Base-by-base conservation (phyloP, 2,797 vertebrate genomes). In the Anas bahamensis region DNA sequence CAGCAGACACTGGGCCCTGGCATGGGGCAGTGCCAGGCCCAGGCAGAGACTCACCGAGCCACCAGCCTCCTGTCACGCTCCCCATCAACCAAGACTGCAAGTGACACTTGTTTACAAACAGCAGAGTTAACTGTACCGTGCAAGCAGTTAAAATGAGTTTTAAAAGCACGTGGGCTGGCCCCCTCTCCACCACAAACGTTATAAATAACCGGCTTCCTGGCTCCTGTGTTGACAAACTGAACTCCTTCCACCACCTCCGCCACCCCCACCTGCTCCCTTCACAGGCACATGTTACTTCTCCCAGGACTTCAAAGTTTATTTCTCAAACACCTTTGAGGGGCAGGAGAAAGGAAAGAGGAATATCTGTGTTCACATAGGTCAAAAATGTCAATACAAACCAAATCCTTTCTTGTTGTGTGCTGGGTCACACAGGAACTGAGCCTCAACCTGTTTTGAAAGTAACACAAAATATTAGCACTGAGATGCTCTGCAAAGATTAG, bases 131-230 rank as follows among this genome's bases (percentile, higher is more conserved):
- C 87, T 75, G 56, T 17, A 31, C 79, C 53, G 24, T 92, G 66
- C 1, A 28, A 86, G 74, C 63, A 69, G 69, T 59, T 56, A 61
- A 84, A 44, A n/a, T 42, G 74, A 85, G 84, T 87, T 90, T 83
- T 3, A 85, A 94, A 91, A 91, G 46, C 90, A 26, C 3, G 84
- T 95, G 90, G 89, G 92, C 79, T 24, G 88, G 66, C 72, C 78
- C 93, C 82, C 68, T 95, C 86, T 92, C 44, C 57, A 76, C 93
- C 92, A 83, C 90, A 92, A 78, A 21, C 0, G 28, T 83, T 90
- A 93, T 86, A 78, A 83, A 95, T 96, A 97, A 64, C 85, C 55
- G 46, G 87, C n/a, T 95, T 95, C 93, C 95, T 95, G 94, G 81
- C 73, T 93, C 73, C 52, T 23, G 2, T 95, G 90, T 95, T 96